Conservation (phyloP, 92 coral and sea anemone genomes). For the Parazoanthus atlanticus region DNA sequence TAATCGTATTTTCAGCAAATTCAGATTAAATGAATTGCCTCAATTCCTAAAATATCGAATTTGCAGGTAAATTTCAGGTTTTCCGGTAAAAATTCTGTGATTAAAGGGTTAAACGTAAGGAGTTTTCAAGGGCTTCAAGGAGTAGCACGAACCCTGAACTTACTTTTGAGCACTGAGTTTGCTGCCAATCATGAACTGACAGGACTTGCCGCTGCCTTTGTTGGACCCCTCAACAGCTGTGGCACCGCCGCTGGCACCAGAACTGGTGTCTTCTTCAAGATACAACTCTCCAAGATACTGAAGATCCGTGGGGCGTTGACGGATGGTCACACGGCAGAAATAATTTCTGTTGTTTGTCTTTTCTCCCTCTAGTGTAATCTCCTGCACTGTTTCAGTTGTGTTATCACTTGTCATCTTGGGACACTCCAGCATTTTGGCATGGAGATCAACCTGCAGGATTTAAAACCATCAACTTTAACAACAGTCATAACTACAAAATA, state of each 20-base stretch:
- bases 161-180: slow-evolving; percentile 97
- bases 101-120: too few species aligned
- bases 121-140: too few species aligned
- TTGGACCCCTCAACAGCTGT: background rate
- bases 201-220: slow-evolving; percentile 68
- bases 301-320: slow-evolving; percentile 93
- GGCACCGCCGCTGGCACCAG: slow-evolving; percentile 41
- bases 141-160: slow-evolving; percentile 35
- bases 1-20: too few species aligned
- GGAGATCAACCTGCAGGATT: slow-evolving; percentile 78
- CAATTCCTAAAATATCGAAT: too few species aligned
- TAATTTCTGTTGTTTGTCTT: slow-evolving; percentile 96
- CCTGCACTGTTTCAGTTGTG: slow-evolving; percentile 94
- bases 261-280: slow-evolving; percentile 87
- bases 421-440: slow-evolving; percentile 89
- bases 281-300: slow-evolving; percentile 96
- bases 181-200: slow-evolving; percentile 95
- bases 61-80: too few species aligned
- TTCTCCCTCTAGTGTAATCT: slow-evolving; percentile 94
- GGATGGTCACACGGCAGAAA: slow-evolving; percentile 98
- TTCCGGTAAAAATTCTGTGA: too few species aligned
- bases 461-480: background rate
- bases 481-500: background rate
- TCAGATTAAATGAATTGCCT: too few species aligned
- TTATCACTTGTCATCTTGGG: slow-evolving; percentile 87